Evolutionary conservation across 53 echinoderm and acorn worm genomes (phyloP).

Genomic region (Astropecten irregularis): DNA sequence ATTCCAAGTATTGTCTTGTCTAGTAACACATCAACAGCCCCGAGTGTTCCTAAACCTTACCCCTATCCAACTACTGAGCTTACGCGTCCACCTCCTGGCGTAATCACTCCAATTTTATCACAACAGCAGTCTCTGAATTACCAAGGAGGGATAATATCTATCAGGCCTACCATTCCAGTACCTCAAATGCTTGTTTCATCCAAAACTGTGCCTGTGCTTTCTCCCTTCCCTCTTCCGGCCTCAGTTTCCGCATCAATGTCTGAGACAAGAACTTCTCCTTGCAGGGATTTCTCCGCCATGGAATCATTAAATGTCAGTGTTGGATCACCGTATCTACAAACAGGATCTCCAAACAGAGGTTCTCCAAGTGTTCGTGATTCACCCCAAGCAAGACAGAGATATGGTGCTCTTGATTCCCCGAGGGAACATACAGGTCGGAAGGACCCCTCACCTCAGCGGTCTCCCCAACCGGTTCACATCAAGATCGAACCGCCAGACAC

Average conservation of each 20-base stretch:
- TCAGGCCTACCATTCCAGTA: slow-evolving; percentile 60
- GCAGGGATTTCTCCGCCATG: not conserved
- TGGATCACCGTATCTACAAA: not conserved
- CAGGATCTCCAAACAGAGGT: slow-evolving; percentile 20
- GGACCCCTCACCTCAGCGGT: slow-evolving; percentile 15
- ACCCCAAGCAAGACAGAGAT: not conserved
- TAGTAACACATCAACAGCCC: not conserved
- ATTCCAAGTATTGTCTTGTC: slow-evolving; percentile 51
- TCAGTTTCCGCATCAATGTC: not conserved
- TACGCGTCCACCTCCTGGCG: slow-evolving; percentile 41
- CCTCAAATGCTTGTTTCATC: slow-evolving; percentile 40
- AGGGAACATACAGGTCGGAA: slow-evolving; percentile 21
- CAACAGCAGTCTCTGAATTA: slow-evolving; percentile 66
- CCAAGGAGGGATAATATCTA: slow-evolving; percentile 88
- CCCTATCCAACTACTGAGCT: slow-evolving; percentile 55
- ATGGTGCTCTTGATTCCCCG: not conserved
- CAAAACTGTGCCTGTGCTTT: slow-evolving; percentile 47
- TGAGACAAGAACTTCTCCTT: slow-evolving; percentile 14
- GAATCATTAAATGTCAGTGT: slow-evolving; percentile 13
- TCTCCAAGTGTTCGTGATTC: slow-evolving; percentile 7
- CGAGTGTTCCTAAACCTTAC: not conserved
- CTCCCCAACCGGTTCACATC: slow-evolving; percentile 33
- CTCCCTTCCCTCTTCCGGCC: slow-evolving; percentile 15
- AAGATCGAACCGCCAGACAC: slow-evolving; percentile 48
- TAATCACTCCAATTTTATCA: not conserved